A percentile compares a stretch with the other conserved stretches of the same genome.
These are phyloP conservation scores for Pachyrhynchus sulphureomaculatus DNA, from an alignment of 1,140 invertebrate species.

Conservation along the genomic window DNA sequence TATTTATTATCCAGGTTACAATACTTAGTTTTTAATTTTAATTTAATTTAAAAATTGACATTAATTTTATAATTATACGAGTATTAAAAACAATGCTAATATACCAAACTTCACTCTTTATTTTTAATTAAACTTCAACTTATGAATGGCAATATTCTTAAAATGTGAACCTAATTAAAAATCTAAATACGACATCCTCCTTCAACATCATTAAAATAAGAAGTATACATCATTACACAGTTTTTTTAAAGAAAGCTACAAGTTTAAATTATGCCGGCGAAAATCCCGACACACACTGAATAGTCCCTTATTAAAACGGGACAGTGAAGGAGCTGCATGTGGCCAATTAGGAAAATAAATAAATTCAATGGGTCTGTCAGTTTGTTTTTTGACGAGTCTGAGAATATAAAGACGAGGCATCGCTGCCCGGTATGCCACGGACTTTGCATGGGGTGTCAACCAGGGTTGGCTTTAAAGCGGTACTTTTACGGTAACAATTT, in stretches of 20 bases:
- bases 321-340: constrained; percentile 28
- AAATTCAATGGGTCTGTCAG: constrained; percentile 25
- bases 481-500: too few species aligned
- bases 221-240: constrained; percentile 1
- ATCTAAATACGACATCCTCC: not conserved
- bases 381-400: constrained; percentile 25
- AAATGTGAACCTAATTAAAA: constrained; percentile 3
- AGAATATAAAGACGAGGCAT: constrained; percentile 3
- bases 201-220: constrained; percentile 6
- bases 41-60: too few species aligned
- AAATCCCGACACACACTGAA: constrained; percentile 13
- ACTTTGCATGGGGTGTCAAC: too few species aligned
- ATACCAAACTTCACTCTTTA: too few species aligned
- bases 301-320: constrained; percentile 30
- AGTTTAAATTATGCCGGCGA: constrained; percentile 13
- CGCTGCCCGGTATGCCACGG: not conserved
- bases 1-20: too few species aligned
- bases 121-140: too few species aligned
- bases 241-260: constrained; percentile 4
- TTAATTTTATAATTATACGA: too few species aligned
- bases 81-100: too few species aligned
- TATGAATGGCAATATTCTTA: not conserved
- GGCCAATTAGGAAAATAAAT: constrained; percentile 31
- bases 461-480: too few species aligned
- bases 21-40: too few species aligned